phyloP scores from a whole-genome alignment of 1,140 invertebrate genomes.

The Coenobita brevimanus region DNA sequence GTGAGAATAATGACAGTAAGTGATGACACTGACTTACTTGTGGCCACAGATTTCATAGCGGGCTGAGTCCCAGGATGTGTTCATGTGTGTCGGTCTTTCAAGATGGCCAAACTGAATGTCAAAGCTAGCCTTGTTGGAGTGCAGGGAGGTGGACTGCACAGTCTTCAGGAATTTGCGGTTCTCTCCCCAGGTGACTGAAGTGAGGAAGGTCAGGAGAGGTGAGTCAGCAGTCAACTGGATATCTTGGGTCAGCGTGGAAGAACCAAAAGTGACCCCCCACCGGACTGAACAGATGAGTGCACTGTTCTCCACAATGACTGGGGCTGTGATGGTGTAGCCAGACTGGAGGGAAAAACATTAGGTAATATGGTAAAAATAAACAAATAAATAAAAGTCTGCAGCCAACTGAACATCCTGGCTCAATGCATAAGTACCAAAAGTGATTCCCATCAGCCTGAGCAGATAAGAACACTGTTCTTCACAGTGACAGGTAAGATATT shows the following conservation, averaged over 20 bases:
- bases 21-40: slow-evolving; percentile 71
- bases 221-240: slow-evolving; percentile 70
- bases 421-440: no score
- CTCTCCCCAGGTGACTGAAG: slow-evolving; percentile 76
- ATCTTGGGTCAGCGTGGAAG: slow-evolving; percentile 58
- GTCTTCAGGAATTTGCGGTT: slow-evolving; percentile 77
- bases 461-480: no score
- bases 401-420: no score
- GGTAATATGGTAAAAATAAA: neutral
- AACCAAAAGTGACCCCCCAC: slow-evolving; percentile 50
- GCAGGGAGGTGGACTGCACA: slow-evolving; percentile 4
- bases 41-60: slow-evolving; percentile 77
- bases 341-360: no score
- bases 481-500: no score
- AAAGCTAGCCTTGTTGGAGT: slow-evolving; percentile 73
- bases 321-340: neutral
- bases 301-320: slow-evolving; percentile 34
- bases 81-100: slow-evolving; percentile 76
- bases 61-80: slow-evolving; percentile 78
- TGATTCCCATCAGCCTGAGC: no score
- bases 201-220: slow-evolving; percentile 75
- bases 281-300: slow-evolving; percentile 39
- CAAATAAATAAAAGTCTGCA: no score
- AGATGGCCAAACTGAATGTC: slow-evolving; percentile 77
- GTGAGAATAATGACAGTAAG: no score